Base-by-base conservation (phyloP, 1,140 invertebrate genomes). In the Hypothenemus hampei region DNA sequence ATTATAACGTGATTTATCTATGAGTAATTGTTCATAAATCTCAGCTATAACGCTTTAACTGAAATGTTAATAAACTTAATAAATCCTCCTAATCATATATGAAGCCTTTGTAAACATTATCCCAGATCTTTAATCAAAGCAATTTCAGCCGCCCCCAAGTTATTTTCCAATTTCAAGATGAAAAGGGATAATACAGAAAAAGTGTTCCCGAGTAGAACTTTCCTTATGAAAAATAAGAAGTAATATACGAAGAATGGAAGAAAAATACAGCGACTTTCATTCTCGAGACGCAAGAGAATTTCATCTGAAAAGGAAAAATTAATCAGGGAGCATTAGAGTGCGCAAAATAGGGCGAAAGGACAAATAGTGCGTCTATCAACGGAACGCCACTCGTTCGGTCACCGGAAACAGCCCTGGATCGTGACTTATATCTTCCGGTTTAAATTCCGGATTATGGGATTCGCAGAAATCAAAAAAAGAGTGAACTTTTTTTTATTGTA, bases 261-360 rank as follows among this genome's bases (percentile, higher is more conserved):
- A 50, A 50, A 50, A 50, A 39, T 40, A 50, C 19, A 50, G 23
- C 36, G 36, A 41, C 21, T 50, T 39, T 26, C 48, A 39, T 50
- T 50, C 48, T 24, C 26, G 48, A 41, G 36, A 24, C 48, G 35
- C 23, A 36, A 23, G 40, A 22, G 48, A 50, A 50, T 50, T 50
- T 41, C 48, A 39, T 50, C 36, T 50, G 48, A 50, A 50, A n/a
- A 47, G 45, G 16, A 35, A 45, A 47, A 50, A 50, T 50, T 50
- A 50, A 50, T 50, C 48, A 50, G 48, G 21, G 36, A 39, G 48
- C 48, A 50, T 50, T 50, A 50, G 35, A 50, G 35, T 50, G 48
- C 48, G 48, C 48, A 39, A 39, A 50, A 50, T 50, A 50, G 48
- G 48, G 48, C 48, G 48, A 50, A 41, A 50, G 48, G 48, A 40